Conservation (phyloP, 2,797 vertebrate genomes). For the Otus scops region DNA sequence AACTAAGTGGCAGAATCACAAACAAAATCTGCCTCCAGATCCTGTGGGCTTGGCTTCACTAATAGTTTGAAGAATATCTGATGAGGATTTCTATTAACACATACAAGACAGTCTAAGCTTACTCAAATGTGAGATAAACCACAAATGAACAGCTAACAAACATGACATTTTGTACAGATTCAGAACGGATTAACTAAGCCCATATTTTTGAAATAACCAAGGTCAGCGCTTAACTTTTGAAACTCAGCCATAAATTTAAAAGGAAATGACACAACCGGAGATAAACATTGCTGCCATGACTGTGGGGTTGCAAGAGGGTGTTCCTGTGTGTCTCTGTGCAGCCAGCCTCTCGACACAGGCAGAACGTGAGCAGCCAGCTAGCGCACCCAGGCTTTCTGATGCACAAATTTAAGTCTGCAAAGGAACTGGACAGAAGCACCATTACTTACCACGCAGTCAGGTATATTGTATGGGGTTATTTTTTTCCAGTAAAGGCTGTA, state of each 20-base stretch:
- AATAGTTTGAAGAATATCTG: neutral
- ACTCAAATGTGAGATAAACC: neutral
- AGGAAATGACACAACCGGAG: neutral
- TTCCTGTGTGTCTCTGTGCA: neutral
- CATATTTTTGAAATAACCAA: neutral
- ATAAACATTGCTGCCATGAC: neutral
- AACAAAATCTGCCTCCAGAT: neutral
- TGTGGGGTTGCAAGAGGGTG: neutral
- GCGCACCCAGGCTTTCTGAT: neutral
- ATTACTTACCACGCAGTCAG: neutral
- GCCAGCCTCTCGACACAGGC: neutral
- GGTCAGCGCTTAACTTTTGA: neutral
- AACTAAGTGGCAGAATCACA: neutral
- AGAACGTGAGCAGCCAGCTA: accelerated
- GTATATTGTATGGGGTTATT: accelerated
- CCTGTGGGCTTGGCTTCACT: neutral
- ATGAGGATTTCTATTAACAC: neutral
- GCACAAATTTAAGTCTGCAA: neutral
- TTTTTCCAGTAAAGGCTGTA: neutral
- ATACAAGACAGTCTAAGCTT: neutral
- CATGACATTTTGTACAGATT: neutral
- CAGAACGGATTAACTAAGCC: neutral
- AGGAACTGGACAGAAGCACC: too few relatives aligned
- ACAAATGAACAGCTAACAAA: neutral
- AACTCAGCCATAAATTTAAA: neutral